Base-by-base conservation (phyloP, 2,888 invertebrate species). In the Dyspetes luteomarginatus region DNA sequence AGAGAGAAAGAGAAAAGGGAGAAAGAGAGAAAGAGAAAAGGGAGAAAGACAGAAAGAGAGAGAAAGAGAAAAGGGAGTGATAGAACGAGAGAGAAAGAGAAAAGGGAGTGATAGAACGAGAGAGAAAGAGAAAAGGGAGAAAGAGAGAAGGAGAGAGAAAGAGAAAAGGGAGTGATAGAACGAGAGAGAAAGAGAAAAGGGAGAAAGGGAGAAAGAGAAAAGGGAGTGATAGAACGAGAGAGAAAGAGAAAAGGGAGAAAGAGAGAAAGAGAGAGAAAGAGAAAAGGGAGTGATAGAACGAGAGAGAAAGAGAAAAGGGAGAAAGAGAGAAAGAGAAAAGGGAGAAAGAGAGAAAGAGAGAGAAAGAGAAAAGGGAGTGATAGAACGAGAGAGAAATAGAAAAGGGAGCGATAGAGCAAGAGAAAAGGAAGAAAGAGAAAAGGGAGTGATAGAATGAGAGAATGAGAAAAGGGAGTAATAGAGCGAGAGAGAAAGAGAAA, bases 391-490 rank as follows among this genome's bases (percentile, higher is more conserved):
- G 1, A 19, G n/a, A 30, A 26, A 24, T 19, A n/a, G 55, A 19
- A 56, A 36, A 55, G 52, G 55, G 43, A 68, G 41, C 28, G 41
- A 36, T 7, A 55, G 26, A 24, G 58, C 41, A 43, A 26, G 30
- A 19, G 48, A 45, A n/a, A n/a, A 22, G 56, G 15, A 45, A 36
- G 52, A 58, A 5, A 12, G 24, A 26, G 50, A 9, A n/a, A n/a
- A n/a, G n/a, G n/a, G n/a, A n/a, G n/a, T n/a, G n/a, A 43, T 64
- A 64, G 24, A 41, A 41, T 45, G 12, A 64, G 43, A 45, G 43
- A 64, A 43, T 43, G 26, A 64, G 43, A 43, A 58, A 52, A 36
- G 7, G 36, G 55, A 60, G 50, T 26, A 55, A 28, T 30, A 60
- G 43, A 60, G 50, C 62, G 22, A 43, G 17, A 28, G 17, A 28